Evolutionary conservation across 1,140 invertebrate genomes (phyloP).

Genomic region (Capitella teleta): DNA sequence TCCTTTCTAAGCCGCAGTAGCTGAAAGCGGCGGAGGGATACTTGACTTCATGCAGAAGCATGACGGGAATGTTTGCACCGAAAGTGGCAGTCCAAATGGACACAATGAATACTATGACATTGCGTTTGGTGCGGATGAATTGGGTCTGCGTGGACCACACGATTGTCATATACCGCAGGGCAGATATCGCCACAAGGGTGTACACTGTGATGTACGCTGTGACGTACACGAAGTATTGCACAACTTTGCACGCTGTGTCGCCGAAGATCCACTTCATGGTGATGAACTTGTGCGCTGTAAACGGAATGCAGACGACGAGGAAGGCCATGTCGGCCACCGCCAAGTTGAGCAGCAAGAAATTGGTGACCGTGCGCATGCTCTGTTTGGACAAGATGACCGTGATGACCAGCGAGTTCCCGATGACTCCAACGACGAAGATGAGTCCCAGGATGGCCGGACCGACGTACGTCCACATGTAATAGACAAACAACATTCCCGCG

Average conservation of each 20-base stretch:
- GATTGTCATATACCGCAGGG: constrained; percentile 9
- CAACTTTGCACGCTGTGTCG: constrained; percentile 9
- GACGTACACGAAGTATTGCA: constrained; percentile 42
- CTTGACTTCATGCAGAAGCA: constrained; percentile 45
- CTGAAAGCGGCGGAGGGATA: constrained; percentile 54
- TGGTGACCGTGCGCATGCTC: constrained; percentile 9
- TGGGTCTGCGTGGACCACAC: constrained; percentile 13
- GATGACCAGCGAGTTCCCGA: constrained; percentile 9
- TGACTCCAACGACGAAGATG: background rate
- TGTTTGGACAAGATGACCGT: constrained; percentile 5
- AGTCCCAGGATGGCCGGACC: background rate
- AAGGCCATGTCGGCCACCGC: constrained; percentile 9
- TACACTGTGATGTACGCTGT: constrained; percentile 82
- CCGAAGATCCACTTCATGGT: constrained; percentile 4
- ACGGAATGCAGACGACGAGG: constrained; percentile 8
- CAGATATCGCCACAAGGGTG: constrained; percentile 79
- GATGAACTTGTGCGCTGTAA: constrained; percentile 10
- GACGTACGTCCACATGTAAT: background rate
- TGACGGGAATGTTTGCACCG: constrained; percentile 57
- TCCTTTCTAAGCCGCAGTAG: constrained; percentile 43
- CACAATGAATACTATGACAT: background rate
- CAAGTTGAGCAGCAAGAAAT: constrained; percentile 11
- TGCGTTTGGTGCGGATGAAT: background rate
- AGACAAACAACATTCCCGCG: background rate
- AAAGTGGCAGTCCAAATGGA: constrained; percentile 4